These are phyloP conservation scores for Glaucomys volans DNA, from an alignment of 2,113 vertebrate species.

Conservation along the genomic window DNA sequence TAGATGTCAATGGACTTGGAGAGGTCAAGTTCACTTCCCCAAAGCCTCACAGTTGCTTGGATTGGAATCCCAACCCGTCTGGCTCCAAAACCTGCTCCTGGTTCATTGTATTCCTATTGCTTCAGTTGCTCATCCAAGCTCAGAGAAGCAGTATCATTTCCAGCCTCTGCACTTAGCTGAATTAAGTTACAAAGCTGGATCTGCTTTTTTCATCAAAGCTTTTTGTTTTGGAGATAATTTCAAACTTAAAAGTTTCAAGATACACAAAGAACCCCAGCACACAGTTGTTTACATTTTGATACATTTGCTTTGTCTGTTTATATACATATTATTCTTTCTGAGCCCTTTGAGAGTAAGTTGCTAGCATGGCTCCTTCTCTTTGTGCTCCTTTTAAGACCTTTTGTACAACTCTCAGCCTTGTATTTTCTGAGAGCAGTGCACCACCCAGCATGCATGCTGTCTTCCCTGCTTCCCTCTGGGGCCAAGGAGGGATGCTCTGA, in stretches of 20 bases:
- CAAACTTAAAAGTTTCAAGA: constrained; percentile 25
- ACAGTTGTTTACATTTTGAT: neutral
- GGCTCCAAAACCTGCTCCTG: neutral
- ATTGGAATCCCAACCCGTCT: neutral
- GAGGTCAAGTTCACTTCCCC: neutral
- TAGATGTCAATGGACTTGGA: neutral
- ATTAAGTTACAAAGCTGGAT: neutral
- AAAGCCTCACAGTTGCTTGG: neutral
- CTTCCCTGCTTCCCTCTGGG: neutral
- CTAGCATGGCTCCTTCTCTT: neutral
- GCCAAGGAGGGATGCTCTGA: neutral
- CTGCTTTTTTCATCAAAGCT: neutral
- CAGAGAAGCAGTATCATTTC: neutral
- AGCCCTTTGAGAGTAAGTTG: neutral
- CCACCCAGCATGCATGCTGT: neutral
- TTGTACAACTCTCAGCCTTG: neutral
- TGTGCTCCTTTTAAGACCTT: neutral
- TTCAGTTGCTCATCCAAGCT: neutral
- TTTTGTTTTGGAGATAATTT: neutral
- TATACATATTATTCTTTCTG: neutral
- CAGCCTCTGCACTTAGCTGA: neutral
- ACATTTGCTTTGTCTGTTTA: neutral
- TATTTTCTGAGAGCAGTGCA: neutral
- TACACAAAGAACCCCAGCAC: neutral
- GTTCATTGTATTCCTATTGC: neutral